Base-by-base conservation (phyloP, 2,113 vertebrate species). In the Perca flavescens region DNA sequence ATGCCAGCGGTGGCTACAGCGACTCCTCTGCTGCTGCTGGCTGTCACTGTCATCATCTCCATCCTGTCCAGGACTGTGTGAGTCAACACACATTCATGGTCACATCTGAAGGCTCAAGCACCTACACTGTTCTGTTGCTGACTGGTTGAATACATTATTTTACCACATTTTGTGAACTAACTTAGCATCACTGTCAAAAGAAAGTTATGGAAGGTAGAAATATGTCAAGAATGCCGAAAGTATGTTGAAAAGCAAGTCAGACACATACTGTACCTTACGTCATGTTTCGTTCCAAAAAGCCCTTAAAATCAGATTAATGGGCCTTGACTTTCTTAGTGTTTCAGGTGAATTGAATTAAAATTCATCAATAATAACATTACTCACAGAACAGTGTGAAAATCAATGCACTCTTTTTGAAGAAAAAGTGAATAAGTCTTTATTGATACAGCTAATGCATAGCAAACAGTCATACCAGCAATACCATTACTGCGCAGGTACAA, bases 21-120 rank as follows among this genome's bases (percentile, higher is more conserved):
- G 6, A 64, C 68, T 34, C 74, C 84, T 46, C 54, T 89, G 66
- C 69, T 92, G 80, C 77, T 92, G 54, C 58, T 90, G 47, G 56
- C 17, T 4, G 21, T 70, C 9, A 1, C 17, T 6, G 64, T 81
- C 4, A 49, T 87, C 72, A 1, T 79, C 57, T 77, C 43, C 70
- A 43, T 90, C 74, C 85, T 90, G 61, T 86, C 57, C 79, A 84
- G 85, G 83, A 88, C 79, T 46, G 21, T 86, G 91, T 92, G 77
- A 89, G 86, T 64, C 46, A 2, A 25, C 46, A 57, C 50, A 58
- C 54, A 53, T 2, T 43, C 40, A 43, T 43, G 40, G 10, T 43
- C 40, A 43, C 10, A 43, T 43, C 40, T 43, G 40, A 43, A 43
- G 40, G 40, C 9, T 11, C 40, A 43, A 11, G 40, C 40, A 43